Percentiles rank a stretch among this genome's conserved stretches.
Conservation (phyloP, 2,113 vertebrate species). For the Hystrix cristata region DNA sequence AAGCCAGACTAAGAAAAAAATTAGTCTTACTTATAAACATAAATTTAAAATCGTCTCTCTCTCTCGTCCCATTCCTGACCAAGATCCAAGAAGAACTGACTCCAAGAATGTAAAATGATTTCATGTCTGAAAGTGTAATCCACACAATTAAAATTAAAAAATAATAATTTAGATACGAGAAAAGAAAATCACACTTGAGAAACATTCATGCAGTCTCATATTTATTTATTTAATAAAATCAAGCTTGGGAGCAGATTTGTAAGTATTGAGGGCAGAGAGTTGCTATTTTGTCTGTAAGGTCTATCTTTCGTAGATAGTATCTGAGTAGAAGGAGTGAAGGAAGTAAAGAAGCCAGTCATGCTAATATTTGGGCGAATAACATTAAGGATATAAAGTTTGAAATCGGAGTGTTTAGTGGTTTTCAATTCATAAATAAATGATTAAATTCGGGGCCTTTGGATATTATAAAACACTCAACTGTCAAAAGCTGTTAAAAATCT, state of each 20-base stretch:
- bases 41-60: neutral
- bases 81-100: neutral
- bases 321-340: neutral
- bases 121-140: neutral
- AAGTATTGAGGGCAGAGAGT: neutral
- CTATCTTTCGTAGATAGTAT: neutral
- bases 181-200: neutral
- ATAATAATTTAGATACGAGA: neutral
- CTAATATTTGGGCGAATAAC: neutral
- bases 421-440: neutral
- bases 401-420: neutral
- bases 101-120: neutral
- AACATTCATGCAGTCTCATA: neutral
- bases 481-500: neutral
- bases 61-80: neutral
- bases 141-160: neutral
- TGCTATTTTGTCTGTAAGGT: neutral
- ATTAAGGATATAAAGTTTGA: neutral
- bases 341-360: neutral
- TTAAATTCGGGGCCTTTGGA: neutral
- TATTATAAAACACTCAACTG: neutral
- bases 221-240: neutral
- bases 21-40: neutral
- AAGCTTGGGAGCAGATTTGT: neutral
- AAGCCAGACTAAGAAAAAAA: neutral